Evolutionary conservation across 1,140 invertebrate genomes (phyloP), one percentile per base, ranked within the genome.

Genomic region (Brachystomella parvula): DNA sequence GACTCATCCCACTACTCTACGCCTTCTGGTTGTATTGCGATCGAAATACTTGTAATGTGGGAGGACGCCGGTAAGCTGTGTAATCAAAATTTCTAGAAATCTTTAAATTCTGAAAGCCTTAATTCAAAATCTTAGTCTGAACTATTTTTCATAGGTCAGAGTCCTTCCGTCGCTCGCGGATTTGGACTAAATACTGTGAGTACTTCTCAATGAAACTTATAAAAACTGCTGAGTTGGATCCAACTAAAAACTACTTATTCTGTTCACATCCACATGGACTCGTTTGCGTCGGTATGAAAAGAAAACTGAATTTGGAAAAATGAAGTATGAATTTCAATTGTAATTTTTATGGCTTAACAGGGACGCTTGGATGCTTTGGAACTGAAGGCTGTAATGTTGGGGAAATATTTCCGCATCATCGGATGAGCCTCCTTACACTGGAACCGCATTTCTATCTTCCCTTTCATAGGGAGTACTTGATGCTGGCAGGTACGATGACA

Each of bases 181-280:
- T 89, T 75, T 91, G 89, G 87, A 80, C 81, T 24, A 84, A 89
- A 75, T 89, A 87, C 75, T 78, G 84, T 12, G 82, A 87, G 68
- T 96, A 92, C 76, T 96, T 96, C 76, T 94, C 94, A 0, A 77
- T 94, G 2, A 85, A 84, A 62, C 76, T 96, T 15, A 83, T 90
- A 0, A 94, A 93, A 77, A 90, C 89, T 0, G 81, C 79, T 0
- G 90, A 94, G 6, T 76, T 96, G 44, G 85, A 89, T 74, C 84
- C 90, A 1, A 80, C 83, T 3, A 85, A 81, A 68, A 94, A 93
- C 76, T 96, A 96, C 75, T 81, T 96, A 1, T 85, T 96, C 67
- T 88, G 88, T 2, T 85, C 84, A 61, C 94, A 93, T 78, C 94
- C 94, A 1, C 94, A 98, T 77, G 94, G 94, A 1, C 82, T 96